These are phyloP conservation scores for Harpalus rufipes DNA, from an alignment of 2,888 invertebrate species.

Conservation along the genomic window DNA sequence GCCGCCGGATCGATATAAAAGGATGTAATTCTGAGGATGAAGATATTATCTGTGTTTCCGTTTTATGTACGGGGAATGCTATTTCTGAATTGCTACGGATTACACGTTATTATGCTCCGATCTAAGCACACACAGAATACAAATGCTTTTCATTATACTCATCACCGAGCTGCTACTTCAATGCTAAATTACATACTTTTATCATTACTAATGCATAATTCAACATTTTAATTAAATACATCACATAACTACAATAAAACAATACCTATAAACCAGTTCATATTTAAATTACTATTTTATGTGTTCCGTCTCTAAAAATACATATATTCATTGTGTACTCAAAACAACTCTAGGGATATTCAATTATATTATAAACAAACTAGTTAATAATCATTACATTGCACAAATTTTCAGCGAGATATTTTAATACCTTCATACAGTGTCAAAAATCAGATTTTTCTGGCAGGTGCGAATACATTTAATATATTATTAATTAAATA, in stretches of 20 bases:
- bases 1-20: constrained; percentile 55
- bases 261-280: constrained; percentile 2
- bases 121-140: constrained; percentile 16
- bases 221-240: constrained; percentile 3
- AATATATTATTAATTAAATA: too few relatives aligned
- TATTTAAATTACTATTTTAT: background rate
- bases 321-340: background rate
- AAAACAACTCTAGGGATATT: background rate
- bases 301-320: background rate
- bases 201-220: constrained; percentile 13
- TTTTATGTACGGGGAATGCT: constrained; percentile 36
- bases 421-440: background rate
- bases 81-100: constrained; percentile 44
- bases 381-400: background rate
- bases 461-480: too few relatives aligned
- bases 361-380: background rate
- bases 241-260: background rate
- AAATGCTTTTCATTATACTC: constrained; percentile 33
- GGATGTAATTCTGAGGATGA: constrained; percentile 56
- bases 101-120: constrained; percentile 28
- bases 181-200: constrained; percentile 32
- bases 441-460: too few relatives aligned
- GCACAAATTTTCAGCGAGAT: background rate
- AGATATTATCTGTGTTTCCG: constrained; percentile 61
- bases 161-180: background rate